Evolutionary conservation across 35 echinoderm and acorn worm species (phyloP), one percentile per base, ranked within the genome.

Genomic region (Apostichopus japonicus): DNA sequence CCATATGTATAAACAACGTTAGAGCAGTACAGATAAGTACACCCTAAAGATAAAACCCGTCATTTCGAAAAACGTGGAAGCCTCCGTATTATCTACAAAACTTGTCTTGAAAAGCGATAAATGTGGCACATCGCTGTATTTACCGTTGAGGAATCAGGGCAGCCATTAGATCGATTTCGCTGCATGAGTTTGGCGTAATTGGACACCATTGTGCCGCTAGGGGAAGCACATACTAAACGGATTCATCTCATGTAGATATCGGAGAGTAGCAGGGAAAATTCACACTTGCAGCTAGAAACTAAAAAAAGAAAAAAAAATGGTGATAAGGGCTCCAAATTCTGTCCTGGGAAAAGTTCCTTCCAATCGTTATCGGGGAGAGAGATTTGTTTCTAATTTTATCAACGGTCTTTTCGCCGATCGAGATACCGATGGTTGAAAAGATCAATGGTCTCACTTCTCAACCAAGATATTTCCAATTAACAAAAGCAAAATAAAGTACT

Each of bases 101-200:
- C 6, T 24, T 75, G 17, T n/a, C 71, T 75, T 19, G 21, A 75
- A 5, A 75, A 75, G 71, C 22, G 71, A 21, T 75, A 75, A 19
- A n/a, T n/a, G 17, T 19, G 63, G 63, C 63, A 67, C 63, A 67
- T 67, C 19, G 11, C 19, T 67, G 63, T 67, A 67, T 67, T 75
- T 75, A n/a, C 71, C 71, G 71, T 67, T 75, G 71, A 75, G 71
- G 21, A 75, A 75, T 75, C 71, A 23, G 71, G 71, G 21, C 71
- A 75, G 71, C 71, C 71, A 57, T 19, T 58, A 84, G 13, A 84
- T 84, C 81, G 81, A 84, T 84, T 84, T 84, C 81, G 57, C 14
- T 9, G 81, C 54, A 84, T 84, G 23, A 58, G 54, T 21, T 23
- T 84, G 54, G 54, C 81, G 81, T 84, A 84, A 84, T 84, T 84